A percentile compares a stretch with the other conserved stretches of the same genome.
phyloP scores from a whole-genome alignment of 1,140 invertebrate species.

The Samia ricini region DNA sequence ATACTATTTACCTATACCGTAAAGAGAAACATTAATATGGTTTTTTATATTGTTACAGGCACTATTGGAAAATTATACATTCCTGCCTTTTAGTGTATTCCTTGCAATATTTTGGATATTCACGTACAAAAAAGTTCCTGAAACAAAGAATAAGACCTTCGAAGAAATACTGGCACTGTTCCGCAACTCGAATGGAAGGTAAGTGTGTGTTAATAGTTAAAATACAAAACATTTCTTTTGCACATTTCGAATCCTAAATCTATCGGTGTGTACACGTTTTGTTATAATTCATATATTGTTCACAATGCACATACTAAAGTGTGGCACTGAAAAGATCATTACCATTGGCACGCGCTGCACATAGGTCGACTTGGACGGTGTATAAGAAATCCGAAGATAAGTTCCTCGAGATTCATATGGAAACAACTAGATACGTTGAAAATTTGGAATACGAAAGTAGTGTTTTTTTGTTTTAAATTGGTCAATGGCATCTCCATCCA shows the following conservation, averaged over 20 bases:
- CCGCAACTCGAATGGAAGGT: slow-evolving; percentile 92
- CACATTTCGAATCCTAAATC: not conserved
- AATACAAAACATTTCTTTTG: not conserved
- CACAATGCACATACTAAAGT: slow-evolving; percentile 20
- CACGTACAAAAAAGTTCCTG: slow-evolving; percentile 98
- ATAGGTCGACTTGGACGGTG: not conserved
- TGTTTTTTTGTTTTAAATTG: not conserved
- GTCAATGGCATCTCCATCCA: not conserved
- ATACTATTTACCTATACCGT: not conserved
- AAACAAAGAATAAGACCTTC: slow-evolving; percentile 99
- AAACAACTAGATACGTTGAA: not conserved
- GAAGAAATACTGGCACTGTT: slow-evolving; percentile 97
- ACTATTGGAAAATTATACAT: slow-evolving; percentile 95
- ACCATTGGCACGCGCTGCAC: slow-evolving; percentile 60
- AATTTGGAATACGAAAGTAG: not conserved
- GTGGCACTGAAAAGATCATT: slow-evolving; percentile 29
- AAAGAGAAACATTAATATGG: not conserved
- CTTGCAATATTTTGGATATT: slow-evolving; percentile 98
- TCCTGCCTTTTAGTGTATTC: slow-evolving; percentile 97
- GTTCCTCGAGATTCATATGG: not conserved
- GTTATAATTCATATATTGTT: not conserved
- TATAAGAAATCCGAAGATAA: not conserved
- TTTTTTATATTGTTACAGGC: slow-evolving; percentile 81
- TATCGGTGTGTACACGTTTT: not conserved
- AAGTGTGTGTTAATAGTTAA: slow-evolving; percentile 50